Conservation (phyloP, 2,888 invertebrate genomes). For the Xanthorhoe spadicearia region DNA sequence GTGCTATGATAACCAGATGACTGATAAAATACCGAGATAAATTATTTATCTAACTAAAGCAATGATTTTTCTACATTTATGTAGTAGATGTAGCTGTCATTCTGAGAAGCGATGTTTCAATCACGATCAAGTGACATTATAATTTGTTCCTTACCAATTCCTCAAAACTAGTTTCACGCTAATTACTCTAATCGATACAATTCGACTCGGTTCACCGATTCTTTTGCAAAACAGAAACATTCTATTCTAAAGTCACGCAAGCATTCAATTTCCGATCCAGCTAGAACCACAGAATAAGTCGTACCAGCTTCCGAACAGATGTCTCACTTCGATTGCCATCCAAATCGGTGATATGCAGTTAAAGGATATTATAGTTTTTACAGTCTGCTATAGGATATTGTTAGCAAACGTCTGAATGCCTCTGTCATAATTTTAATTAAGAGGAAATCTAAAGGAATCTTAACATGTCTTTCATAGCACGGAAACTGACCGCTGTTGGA, state of each 20-base stretch:
- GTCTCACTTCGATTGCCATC: constrained; percentile 12
- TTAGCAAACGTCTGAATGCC: too few species aligned
- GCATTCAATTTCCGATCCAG: constrained; percentile 28
- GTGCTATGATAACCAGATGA: too few species aligned
- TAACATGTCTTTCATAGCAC: background rate
- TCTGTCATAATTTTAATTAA: too few species aligned
- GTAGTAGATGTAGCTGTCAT: background rate
- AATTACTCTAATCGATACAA: constrained; percentile 26
- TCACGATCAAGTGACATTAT: constrained; percentile 7
- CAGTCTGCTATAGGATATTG: too few species aligned
- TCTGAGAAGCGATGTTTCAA: constrained; percentile 10
- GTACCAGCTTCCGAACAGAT: constrained; percentile 4
- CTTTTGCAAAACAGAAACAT: constrained; percentile 32
- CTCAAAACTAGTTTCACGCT: constrained; percentile 26
- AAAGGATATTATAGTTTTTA: too few species aligned
- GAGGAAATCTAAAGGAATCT: background rate
- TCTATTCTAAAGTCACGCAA: constrained; percentile 29
- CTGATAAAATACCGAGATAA: too few species aligned
- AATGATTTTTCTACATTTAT: too few species aligned
- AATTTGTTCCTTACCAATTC: constrained; percentile 21
- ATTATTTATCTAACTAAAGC: too few species aligned
- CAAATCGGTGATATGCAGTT: background rate
- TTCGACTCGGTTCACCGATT: constrained; percentile 28
- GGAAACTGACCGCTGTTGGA: background rate
- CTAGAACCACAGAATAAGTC: constrained; percentile 18